Conservation (phyloP, 2,888 invertebrate genomes). For the Melolontha melolontha region DNA sequence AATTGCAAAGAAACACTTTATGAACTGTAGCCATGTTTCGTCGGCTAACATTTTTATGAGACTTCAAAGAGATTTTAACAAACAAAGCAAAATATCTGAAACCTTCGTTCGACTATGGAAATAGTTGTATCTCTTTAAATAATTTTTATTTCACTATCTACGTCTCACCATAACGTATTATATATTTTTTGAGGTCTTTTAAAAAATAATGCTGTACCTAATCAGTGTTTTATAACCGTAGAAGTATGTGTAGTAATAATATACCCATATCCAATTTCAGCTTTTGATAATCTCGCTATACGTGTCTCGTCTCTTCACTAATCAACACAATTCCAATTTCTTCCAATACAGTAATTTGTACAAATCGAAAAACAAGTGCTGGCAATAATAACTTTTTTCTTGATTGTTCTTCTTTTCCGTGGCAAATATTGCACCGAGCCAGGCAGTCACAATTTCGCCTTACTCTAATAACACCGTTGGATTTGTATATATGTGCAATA, state of each 20-base stretch:
- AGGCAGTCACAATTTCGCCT: slow-evolving; percentile 27
- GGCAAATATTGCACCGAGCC: slow-evolving; percentile 12
- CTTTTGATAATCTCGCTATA: slow-evolving; percentile 19
- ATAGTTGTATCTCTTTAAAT: no score
- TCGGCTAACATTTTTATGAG: no score
- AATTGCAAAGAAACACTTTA: no score
- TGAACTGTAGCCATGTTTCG: no score
- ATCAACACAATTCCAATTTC: slow-evolving; percentile 24
- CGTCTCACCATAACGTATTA: no score
- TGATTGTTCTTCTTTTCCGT: slow-evolving; percentile 5
- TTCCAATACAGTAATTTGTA: slow-evolving; percentile 35
- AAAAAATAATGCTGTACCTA: slow-evolving; percentile 16
- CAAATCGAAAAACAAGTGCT: slow-evolving; percentile 33
- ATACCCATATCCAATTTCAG: slow-evolving; percentile 32
- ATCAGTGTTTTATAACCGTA: slow-evolving; percentile 28
- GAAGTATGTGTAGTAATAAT: slow-evolving; percentile 20
- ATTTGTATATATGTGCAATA: slow-evolving; percentile 30
- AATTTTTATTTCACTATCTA: no score
- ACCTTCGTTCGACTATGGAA: no score
- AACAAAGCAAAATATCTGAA: no score
- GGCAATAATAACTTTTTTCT: slow-evolving; percentile 25
- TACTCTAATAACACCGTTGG: slow-evolving; percentile 33
- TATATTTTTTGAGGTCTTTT: background rate
- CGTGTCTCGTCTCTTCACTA: slow-evolving; percentile 28
- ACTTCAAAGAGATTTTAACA: no score